Evolutionary conservation across 1,140 invertebrate species (phyloP).

Genomic region (Hycleus phaleratus): DNA sequence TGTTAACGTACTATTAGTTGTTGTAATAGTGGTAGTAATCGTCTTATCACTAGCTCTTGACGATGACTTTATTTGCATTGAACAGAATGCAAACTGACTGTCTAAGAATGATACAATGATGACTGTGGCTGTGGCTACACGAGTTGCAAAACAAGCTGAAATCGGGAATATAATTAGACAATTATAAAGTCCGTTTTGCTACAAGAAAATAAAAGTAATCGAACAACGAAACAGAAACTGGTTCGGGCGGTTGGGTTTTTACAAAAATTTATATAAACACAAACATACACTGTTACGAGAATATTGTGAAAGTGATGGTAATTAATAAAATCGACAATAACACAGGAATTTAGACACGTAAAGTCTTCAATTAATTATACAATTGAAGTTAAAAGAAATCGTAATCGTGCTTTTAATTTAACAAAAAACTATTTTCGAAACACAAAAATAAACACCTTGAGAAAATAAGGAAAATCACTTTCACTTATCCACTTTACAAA

Average conservation of each 20-base stretch:
- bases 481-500: background rate
- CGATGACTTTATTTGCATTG: slow-evolving; percentile 35
- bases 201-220: too few relatives aligned
- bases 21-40: too few relatives aligned
- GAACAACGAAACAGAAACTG: background rate
- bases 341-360: too few relatives aligned
- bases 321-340: too few relatives aligned
- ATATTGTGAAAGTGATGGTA: too few relatives aligned
- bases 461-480: background rate
- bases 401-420: background rate
- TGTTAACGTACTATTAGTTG: background rate
- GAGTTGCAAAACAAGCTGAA: slow-evolving; percentile 41
- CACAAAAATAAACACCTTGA: too few relatives aligned
- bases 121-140: slow-evolving; percentile 38
- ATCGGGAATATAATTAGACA: slow-evolving; percentile 12
- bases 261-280: too few relatives aligned
- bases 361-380: too few relatives aligned
- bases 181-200: background rate
- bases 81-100: slow-evolving; percentile 46
- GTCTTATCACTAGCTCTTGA: slow-evolving; percentile 6
- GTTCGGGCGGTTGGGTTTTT: background rate
- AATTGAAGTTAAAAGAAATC: too few relatives aligned
- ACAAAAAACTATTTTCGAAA: background rate
- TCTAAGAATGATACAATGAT: slow-evolving; percentile 44
- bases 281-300: too few relatives aligned